A percentile compares a stretch with the other conserved stretches of the same genome.
phyloP scores from a whole-genome alignment of 2,888 invertebrate species.

The Drosophila rubida region DNA sequence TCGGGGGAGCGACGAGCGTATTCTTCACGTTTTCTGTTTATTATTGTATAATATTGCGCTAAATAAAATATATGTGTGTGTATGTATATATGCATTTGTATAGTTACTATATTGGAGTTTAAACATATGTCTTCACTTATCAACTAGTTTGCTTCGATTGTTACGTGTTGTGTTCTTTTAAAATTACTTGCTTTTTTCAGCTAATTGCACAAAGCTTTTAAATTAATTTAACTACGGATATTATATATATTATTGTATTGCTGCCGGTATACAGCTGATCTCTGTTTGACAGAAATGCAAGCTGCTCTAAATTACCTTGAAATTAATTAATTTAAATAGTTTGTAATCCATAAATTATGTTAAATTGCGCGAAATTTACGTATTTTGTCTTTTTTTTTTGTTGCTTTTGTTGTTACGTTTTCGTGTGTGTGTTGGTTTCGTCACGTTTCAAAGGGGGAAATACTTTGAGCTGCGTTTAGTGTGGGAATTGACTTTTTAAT shows the following conservation, averaged over 20 bases:
- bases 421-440: not conserved
- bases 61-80: conserved; percentile 60
- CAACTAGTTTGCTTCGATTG: conserved; percentile 22
- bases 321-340: conserved; percentile 42
- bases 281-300: conserved; percentile 77
- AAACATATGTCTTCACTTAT: conserved; percentile 47
- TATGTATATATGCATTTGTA: conserved; percentile 39
- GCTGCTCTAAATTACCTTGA: conserved; percentile 39
- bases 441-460: conserved; percentile 2
- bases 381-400: conserved; percentile 33
- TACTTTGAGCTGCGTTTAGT: conserved; percentile 69
- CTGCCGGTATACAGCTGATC: conserved; percentile 21
- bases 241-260: conserved; percentile 40
- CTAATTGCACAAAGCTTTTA: conserved; percentile 64
- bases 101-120: conserved; percentile 44
- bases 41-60: conserved; percentile 73
- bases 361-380: conserved; percentile 38
- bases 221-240: conserved; percentile 65
- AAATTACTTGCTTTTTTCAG: conserved; percentile 36
- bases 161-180: conserved; percentile 27
- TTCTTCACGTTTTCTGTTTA: conserved; percentile 44
- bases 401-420: conserved; percentile 18
- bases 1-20: conserved; percentile 1
- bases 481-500: conserved; percentile 31
- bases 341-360: conserved; percentile 42